Base-by-base conservation (phyloP, 1,140 invertebrate species). In the Platyscapa corneri region DNA sequence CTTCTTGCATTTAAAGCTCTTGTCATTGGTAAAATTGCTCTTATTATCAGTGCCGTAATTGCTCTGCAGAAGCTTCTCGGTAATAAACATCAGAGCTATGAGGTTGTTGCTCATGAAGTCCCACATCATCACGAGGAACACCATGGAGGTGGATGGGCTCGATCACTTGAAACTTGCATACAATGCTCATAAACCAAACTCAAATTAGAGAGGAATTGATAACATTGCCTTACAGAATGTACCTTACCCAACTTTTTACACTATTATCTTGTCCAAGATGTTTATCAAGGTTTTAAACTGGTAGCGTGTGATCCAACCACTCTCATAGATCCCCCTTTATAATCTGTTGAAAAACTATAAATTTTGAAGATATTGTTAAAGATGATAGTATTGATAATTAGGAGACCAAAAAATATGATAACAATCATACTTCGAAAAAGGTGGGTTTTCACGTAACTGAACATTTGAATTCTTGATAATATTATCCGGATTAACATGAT, bases 1-100 rank as follows among this genome's bases (percentile, higher is more conserved):
- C 94, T 97, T n/a, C 94, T 97, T 49, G 96, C 96, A 12, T 96
- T 97, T 94, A 97, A 97, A 93, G 97, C 97, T 30, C 94, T 97
- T 78, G 93, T 97, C 74, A 94, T 97, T 87, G 96, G 96, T 90
- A 97, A 97, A 93, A 94, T 97, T 84, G 96, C 97, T 16, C 94
- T 97, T 16, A 94, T 97, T 67, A 94, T 97, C 81, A 95, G 96
- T 86, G 95, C 94, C 87, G 95, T 97, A 87, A 96, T 97, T 87
- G 96, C 95, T 10, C 92, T 97, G 86, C 97, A 97, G 93, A 97
- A 97, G 90, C 94, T 97, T 12, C 91, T 97, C 46, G 96, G 95
- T 60, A 94, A 94, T 88, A 97, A 97, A 88, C 93, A 94, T 77
- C 94, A 95, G 83, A 95, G 95, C 79, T 97, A 97, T 90, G 97